Base-by-base conservation (phyloP, 2,113 vertebrate species). In the Pungitius pungitius region DNA sequence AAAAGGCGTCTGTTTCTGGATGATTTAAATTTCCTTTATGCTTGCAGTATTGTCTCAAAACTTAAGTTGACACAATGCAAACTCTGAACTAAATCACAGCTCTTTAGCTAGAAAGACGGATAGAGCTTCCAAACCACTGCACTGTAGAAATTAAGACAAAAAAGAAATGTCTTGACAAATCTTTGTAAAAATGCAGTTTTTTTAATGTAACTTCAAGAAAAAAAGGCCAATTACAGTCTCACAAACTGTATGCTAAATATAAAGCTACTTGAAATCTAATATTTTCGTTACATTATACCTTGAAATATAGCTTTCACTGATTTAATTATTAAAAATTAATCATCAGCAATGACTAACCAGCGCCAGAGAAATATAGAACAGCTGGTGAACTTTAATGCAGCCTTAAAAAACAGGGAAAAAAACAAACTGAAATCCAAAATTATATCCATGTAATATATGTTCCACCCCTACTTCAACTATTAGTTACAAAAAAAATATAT, bases 11-110 rank as follows among this genome's bases (percentile, higher is more conserved):
- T 77, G 67, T 86, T 89, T 87, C 78, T 61, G 63, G 77, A 75
- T 57, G 55, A 83, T 86, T 86, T 82, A 60, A 77, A 82, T 85
- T 84, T 73, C 45, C 54, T 84, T 82, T 78, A 75, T 84, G 40
- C 65, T 66, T 42, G 30, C 30, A 30, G 30, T 5, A 30, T 30
- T 24, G 14, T 42, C 35, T 54, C 24, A 54, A 30, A 30, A 42
- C 22, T 54, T 26, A 3, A 63, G 4, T 63, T 20, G 7, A 20
- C 45, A 45, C 24, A 30, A 13, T 20, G 33, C 10, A 33, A 30
- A 14, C 11, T 30, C 61, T 13, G 17, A 64, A 27, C 61, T 45
- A 3, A 27, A 62, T 27, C 18, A 6, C 9, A 26, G 8, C 9
- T 2, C 14, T 27, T 45, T 45, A 30, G 60, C 26, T 27, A 20